Conservation (phyloP, 2,888 invertebrate genomes). For the Spicauda simplicius region DNA sequence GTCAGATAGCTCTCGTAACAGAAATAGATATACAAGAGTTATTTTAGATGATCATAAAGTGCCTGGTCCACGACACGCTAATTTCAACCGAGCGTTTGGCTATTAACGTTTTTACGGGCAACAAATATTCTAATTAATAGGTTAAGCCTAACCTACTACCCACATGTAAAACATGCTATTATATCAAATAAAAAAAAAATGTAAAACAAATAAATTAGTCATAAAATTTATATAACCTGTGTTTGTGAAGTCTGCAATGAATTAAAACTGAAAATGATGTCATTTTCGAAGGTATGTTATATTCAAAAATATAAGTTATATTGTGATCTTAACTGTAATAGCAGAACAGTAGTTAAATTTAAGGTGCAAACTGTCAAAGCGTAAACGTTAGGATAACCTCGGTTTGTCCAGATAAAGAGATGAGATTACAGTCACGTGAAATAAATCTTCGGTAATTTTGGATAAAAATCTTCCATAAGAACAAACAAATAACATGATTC, state of each 20-base stretch:
- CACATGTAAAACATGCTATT: no score
- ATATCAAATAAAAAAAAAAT: no score
- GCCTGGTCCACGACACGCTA: conserved; percentile 8
- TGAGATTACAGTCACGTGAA: conserved; percentile 42
- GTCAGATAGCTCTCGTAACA: conserved; percentile 13
- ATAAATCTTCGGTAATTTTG: not conserved
- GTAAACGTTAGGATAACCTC: conserved; percentile 48
- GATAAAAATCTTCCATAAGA: no score
- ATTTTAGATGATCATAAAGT: conserved; percentile 16
- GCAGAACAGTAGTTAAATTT: conserved; percentile 1
- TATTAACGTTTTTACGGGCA: not conserved
- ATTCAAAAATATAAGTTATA: not conserved
- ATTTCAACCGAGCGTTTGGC: not conserved
- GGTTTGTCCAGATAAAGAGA: conserved; percentile 48
- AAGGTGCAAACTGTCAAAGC: conserved; percentile 7
- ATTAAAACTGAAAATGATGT: not conserved
- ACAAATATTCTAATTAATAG: not conserved
- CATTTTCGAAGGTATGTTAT: no score
- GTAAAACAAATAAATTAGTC: no score
- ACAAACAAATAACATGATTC: no score
- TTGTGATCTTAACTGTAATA: not conserved
- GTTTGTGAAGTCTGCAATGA: not conserved
- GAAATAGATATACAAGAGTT: conserved; percentile 14
- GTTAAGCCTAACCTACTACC: no score
- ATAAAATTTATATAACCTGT: no score